A percentile compares a stretch with the other conserved stretches of the same genome.
These are phyloP conservation scores for Bolborhynchus lineola DNA, from an alignment of 2,113 vertebrate species.

Conservation along the genomic window DNA sequence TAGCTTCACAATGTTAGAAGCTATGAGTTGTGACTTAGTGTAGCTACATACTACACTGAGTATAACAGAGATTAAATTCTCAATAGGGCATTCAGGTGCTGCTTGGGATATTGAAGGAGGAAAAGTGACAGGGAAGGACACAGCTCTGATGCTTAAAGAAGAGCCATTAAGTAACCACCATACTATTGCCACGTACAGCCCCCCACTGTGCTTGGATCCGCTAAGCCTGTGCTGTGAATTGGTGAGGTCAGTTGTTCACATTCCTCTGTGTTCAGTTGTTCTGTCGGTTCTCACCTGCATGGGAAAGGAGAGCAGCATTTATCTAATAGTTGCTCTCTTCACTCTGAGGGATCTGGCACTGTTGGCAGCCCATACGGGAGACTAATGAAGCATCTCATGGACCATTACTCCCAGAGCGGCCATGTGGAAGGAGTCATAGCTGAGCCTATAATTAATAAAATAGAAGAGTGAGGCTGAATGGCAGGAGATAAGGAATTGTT, in stretches of 20 bases:
- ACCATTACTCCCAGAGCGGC: background rate
- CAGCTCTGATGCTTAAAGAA: background rate
- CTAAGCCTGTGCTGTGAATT: background rate
- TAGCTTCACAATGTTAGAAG: background rate
- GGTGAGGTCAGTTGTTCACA: background rate
- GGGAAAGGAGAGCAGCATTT: background rate
- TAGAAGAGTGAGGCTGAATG: background rate
- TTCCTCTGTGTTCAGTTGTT: background rate
- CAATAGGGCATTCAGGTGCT: background rate
- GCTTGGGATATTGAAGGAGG: background rate
- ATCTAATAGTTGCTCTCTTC: background rate
- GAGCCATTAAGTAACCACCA: background rate
- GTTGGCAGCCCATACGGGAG: background rate
- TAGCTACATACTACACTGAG: background rate
- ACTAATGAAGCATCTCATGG: slow-evolving; percentile 3
- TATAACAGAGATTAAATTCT: background rate
- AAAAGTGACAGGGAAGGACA: background rate
- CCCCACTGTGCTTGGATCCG: background rate
- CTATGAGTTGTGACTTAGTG: background rate
- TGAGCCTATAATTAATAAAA: slow-evolving; percentile 33
- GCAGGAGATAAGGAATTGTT: background rate
- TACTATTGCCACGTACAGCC: background rate
- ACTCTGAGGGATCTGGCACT: background rate
- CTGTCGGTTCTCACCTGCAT: background rate
- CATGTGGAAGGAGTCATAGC: background rate